phyloP scores from a whole-genome alignment of 2,113 vertebrate species.

The Zapus hudsonius region DNA sequence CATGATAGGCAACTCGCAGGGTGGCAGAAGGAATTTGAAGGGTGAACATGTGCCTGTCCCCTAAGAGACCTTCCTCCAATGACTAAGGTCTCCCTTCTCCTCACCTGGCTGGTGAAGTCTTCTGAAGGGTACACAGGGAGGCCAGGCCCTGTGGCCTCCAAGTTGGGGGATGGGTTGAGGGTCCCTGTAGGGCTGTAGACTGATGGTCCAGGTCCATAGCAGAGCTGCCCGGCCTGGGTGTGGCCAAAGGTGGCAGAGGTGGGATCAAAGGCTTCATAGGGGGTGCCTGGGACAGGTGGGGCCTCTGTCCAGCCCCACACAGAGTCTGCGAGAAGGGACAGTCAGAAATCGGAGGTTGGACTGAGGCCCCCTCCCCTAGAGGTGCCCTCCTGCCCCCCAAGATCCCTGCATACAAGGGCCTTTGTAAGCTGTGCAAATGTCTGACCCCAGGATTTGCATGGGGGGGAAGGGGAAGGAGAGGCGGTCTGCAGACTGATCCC shows the following conservation, averaged over 20 bases:
- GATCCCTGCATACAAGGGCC: conserved; percentile 56
- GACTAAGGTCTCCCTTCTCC: background rate
- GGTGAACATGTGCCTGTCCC: background rate
- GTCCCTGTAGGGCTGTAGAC: conserved; percentile 65
- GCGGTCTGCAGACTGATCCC: background rate
- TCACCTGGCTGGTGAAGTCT: conserved; percentile 80
- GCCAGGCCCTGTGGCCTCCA: conserved; percentile 43
- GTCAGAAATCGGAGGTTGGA: conserved; percentile 32
- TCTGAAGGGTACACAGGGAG: conserved; percentile 63
- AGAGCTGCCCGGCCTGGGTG: conserved; percentile 74
- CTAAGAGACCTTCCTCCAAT: background rate
- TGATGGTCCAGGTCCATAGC: conserved; percentile 59
- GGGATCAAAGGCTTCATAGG: conserved; percentile 76
- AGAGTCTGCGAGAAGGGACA: conserved; percentile 59
- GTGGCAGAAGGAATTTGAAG: background rate
- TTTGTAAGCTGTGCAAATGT: conserved; percentile 75
- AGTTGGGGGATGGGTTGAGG: conserved; percentile 49
- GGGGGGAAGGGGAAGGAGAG: background rate
- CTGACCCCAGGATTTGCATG: conserved; percentile 75
- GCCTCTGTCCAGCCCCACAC: conserved; percentile 76
- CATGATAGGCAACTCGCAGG: too few species aligned
- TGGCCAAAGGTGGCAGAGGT: conserved; percentile 50
- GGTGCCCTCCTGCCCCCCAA: background rate
- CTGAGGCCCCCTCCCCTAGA: background rate
- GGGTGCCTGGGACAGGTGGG: background rate